phyloP scores from a whole-genome alignment of 2,113 vertebrate species.

The Otus sunia region DNA sequence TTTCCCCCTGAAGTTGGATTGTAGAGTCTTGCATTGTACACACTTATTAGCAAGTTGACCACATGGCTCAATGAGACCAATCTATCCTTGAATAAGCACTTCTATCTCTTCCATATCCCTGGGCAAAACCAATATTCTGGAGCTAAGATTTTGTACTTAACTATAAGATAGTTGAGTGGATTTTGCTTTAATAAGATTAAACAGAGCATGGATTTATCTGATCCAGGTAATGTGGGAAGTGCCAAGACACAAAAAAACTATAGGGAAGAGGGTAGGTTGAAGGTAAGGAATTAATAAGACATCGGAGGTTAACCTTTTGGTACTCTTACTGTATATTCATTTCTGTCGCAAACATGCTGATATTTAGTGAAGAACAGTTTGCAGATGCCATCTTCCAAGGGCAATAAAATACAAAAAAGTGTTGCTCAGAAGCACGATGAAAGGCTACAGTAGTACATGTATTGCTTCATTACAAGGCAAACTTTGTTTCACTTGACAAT shows the following conservation, averaged over 20 bases:
- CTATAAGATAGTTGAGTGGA: conserved; percentile 49
- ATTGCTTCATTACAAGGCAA: background rate
- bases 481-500: conserved; percentile 6
- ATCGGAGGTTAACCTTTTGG: background rate
- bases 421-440: background rate
- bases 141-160: conserved; percentile 59
- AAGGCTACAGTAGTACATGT: background rate
- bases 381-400: background rate
- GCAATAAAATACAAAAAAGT: background rate
- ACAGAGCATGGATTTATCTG: conserved; percentile 50
- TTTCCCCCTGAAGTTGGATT: background rate
- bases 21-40: background rate
- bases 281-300: background rate
- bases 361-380: background rate
- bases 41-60: background rate
- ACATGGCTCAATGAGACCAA: background rate
- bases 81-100: background rate
- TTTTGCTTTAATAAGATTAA: conserved; percentile 67
- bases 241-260: background rate
- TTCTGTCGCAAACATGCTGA: background rate
- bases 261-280: background rate
- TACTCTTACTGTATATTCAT: background rate
- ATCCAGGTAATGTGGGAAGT: conserved; percentile 35
- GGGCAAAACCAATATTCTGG: conserved; percentile 43
- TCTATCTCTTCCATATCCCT: conserved; percentile 27